These are phyloP conservation scores for Tupaia tana DNA, from an alignment of 2,113 vertebrate genomes.

Conservation along the genomic window DNA sequence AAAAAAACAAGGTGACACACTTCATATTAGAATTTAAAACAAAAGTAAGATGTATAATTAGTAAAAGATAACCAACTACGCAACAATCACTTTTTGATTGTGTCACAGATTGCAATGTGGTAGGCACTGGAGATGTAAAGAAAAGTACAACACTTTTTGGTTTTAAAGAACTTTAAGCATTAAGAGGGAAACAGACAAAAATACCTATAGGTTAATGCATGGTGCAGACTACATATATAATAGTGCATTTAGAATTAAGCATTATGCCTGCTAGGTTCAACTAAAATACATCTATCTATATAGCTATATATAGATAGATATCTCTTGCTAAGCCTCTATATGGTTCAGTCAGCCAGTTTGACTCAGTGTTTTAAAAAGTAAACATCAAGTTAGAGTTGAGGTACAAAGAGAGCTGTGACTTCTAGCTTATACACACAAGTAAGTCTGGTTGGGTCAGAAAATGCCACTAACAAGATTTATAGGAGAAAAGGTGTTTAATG, in stretches of 20 bases:
- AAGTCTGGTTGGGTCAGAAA: neutral
- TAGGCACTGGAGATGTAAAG: neutral
- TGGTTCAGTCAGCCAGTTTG: neutral
- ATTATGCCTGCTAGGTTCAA: neutral
- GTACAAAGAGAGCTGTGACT: neutral
- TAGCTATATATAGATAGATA: no score
- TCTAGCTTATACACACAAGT: neutral
- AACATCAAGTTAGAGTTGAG: conserved; percentile 29
- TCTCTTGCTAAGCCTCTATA: neutral
- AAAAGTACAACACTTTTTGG: neutral
- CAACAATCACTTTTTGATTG: neutral
- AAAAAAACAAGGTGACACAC: neutral
- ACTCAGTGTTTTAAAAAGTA: neutral
- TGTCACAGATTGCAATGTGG: neutral
- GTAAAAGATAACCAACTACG: neutral
- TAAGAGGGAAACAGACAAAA: neutral
- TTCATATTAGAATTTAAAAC: conserved; percentile 19
- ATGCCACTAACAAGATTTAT: neutral
- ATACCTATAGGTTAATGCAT: neutral
- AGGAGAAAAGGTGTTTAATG: neutral
- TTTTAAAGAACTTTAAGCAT: neutral
- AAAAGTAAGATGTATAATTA: neutral
- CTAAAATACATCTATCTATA: neutral
- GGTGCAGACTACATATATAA: neutral
- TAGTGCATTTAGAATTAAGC: neutral